A percentile compares a stretch with the other conserved stretches of the same genome.
phyloP scores from a whole-genome alignment of 64 coral and sea anemone genomes.

The Platygyra sinensis region DNA sequence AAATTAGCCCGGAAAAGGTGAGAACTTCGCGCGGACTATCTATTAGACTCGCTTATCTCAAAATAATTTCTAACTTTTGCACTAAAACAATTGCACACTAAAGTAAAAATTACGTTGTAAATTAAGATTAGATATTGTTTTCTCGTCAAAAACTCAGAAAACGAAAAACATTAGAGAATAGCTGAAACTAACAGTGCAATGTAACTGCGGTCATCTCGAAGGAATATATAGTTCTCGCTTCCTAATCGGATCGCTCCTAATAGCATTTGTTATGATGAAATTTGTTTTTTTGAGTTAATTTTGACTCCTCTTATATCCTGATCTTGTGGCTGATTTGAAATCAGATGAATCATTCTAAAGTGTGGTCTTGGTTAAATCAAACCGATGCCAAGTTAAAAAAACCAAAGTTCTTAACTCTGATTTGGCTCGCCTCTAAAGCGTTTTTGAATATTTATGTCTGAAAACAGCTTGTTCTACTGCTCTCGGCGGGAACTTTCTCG shows the following conservation, averaged over 20 bases:
- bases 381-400: not conserved
- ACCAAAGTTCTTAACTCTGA: not conserved
- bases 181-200: no score
- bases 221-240: no score
- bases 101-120: not conserved
- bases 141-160: no score
- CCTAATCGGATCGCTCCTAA: no score
- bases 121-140: not conserved
- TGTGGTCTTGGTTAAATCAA: not conserved
- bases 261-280: no score
- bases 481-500: constrained; percentile 12
- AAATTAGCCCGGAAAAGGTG: not conserved
- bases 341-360: not conserved
- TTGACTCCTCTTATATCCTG: no score
- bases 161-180: no score
- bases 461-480: not conserved
- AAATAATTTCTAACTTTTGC: not conserved
- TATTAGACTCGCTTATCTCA: not conserved
- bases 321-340: no score
- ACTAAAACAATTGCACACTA: no score
- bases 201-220: no score
- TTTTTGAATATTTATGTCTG: constrained; percentile 4
- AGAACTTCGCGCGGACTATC: no score
- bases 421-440: not conserved
- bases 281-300: no score